Base-by-base conservation (phyloP, 2,797 vertebrate genomes). In the Enteromius unitaeniatus region DNA sequence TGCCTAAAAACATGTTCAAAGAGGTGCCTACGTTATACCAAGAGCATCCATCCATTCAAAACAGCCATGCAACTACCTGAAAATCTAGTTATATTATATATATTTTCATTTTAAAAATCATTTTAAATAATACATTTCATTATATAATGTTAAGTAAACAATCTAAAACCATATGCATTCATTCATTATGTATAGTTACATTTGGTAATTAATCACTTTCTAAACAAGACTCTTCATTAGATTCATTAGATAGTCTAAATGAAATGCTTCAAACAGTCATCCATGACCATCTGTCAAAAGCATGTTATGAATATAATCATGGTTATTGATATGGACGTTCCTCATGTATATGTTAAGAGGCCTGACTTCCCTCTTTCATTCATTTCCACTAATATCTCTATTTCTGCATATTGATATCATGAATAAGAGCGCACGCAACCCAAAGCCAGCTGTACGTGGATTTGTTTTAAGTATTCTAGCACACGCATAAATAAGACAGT, bases 231-330 rank as follows among this genome's bases (percentile, higher is more conserved):
- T 68, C 47, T 40, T 60, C 62, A 78, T 75, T 45, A 81, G 23
- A 67, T 81, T 80, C n/a, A 40, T 40, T 40, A 40, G 40, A 40
- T 9, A 40, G 31, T 37, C n/a, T 40, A 67, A 74, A 74, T 78
- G 6, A 82, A 77, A 68, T 53, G 26, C 74, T 78, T 6, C 82
- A 87, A 84, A 77, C 10, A 62, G 51, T 47, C 81, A 80, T 40
- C 69, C 42, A 45, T 55, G 72, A 47, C 62, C 86, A 89, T 86
- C 88, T 89, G 88, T 76, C 64, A 42, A 60, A 26, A 53, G 64
- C 53, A 55, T 70, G 81, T 82, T 68, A 47, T 85, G 79, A 86
- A 84, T 79, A 75, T 74, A 49, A 13, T 49, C 28, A 84, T 62
- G n/a, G 65, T 51, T 51, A 70, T 72, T 28, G 75, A 78, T 70